phyloP scores from a whole-genome alignment of 1,140 invertebrate species.

The Cotesia typhae region DNA sequence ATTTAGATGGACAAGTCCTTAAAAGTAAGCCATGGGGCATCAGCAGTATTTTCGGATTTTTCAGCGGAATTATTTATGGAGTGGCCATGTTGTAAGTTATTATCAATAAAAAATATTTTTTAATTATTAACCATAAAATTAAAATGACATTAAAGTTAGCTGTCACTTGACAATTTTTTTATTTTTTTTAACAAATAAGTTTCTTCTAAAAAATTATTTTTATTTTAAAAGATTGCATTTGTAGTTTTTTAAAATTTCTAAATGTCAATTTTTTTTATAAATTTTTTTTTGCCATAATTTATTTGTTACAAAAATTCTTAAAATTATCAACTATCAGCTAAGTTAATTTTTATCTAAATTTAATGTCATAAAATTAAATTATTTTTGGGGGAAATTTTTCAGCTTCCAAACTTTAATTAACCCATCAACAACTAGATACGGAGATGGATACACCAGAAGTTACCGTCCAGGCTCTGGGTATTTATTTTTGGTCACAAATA shows the following conservation, averaged over 20 bases:
- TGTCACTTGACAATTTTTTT: too few species aligned
- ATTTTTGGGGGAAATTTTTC: not conserved
- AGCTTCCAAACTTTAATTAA: constrained; percentile 50
- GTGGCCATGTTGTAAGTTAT: constrained; percentile 51
- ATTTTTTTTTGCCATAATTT: constrained; percentile 5
- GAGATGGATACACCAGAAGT: constrained; percentile 41
- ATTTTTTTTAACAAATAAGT: too few species aligned
- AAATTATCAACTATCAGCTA: too few species aligned
- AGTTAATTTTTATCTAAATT: too few species aligned
- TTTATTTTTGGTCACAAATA: not conserved
- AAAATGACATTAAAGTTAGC: not conserved
- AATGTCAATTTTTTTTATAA: not conserved
- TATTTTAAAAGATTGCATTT: too few species aligned
- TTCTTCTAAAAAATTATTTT: too few species aligned
- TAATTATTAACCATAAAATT: not conserved
- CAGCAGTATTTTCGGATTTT: constrained; percentile 41
- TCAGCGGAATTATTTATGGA: constrained; percentile 43
- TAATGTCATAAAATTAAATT: too few species aligned
- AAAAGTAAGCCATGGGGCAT: constrained; percentile 39
- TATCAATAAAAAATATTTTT: not conserved
- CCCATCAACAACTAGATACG: constrained; percentile 40
- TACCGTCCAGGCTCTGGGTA: constrained; percentile 49
- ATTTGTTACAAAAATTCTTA: not conserved
- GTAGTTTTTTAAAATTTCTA: too few species aligned
- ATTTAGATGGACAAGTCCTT: constrained; percentile 43